Percentiles rank a stretch among this genome's conserved stretches.
Evolutionary conservation across 2,888 invertebrate species (phyloP).

Genomic region (Abrostola tripartita): DNA sequence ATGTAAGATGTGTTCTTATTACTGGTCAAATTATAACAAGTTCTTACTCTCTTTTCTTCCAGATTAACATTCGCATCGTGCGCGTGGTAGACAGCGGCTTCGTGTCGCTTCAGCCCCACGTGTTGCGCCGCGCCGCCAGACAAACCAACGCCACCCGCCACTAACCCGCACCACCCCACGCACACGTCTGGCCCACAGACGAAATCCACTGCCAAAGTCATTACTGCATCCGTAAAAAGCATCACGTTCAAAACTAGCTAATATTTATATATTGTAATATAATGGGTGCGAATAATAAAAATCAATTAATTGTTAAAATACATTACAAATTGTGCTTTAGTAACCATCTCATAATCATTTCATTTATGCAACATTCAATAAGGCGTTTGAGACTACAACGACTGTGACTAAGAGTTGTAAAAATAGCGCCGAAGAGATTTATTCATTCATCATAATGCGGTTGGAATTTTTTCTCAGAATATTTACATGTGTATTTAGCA

Average conservation of each 20-base stretch:
- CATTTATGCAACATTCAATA: conserved; percentile 18
- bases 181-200: conserved; percentile 7
- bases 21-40: not conserved
- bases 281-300: not conserved
- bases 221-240: conserved; percentile 14
- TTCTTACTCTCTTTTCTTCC: conserved; percentile 41
- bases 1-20: no score
- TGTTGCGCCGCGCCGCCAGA: conserved; percentile 73
- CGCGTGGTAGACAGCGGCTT: conserved; percentile 86
- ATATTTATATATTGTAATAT: not conserved
- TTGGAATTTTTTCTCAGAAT: conserved; percentile 2
- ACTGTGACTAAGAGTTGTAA: not conserved
- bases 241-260: not conserved
- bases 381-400: not conserved
- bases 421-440: not conserved
- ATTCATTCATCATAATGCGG: conserved; percentile 11
- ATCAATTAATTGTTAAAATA: conserved; percentile 3
- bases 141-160: conserved; percentile 69
- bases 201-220: conserved; percentile 40
- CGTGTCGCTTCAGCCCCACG: conserved; percentile 76
- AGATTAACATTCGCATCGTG: conserved; percentile 92
- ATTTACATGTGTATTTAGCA: not conserved
- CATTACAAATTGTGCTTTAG: conserved; percentile 2
- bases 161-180: conserved; percentile 39
- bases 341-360: conserved; percentile 13